Evolutionary conservation across 2,113 vertebrate species (phyloP), one percentile per base, ranked within the genome.

Genomic region (Atherinomorus stipes): DNA sequence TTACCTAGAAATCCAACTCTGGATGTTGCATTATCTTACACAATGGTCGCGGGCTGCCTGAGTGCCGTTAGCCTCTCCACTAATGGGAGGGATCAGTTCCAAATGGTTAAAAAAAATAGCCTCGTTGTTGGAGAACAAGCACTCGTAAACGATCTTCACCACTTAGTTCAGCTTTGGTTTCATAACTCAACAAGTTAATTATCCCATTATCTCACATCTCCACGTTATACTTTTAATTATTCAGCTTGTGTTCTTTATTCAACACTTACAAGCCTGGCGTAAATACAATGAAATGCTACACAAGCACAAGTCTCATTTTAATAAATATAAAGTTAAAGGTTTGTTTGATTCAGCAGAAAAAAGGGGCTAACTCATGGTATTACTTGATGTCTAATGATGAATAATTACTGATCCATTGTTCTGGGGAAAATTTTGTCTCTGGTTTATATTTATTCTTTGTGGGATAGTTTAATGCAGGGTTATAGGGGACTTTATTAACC

Each of bases 51-150:
- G 51, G 47, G 21, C 64, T 11, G 40, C 54, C 26, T 64, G 58
- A 69, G 73, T 26, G 44, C 12, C 26, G 62, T 40, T 59, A 67
- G 47, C 44, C 4, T 3, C 40, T 37, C 22, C 71, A 71, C 77
- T 45, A 52, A 78, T 56, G 50, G 53, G 74, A 50, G 64, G 34
- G 78, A 71, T 79, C 54, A 57, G 64, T 18, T 56, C 37, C 74
- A 56, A 62, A 15, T 37, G 38, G 49, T 31, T 22, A 66, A 51
- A 67, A 60, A 47, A 57, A 66, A 40, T 45, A 26, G 65, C 53
- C 62, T 19, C 37, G 40, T 19, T 11, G 15, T 61, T 67, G 15
- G 21, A 15, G 7, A 26, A 2, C 52, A 16, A 49, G 23, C 52
- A 7, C 59, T 38, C n/a, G 53, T 60, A 34, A 73, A 15, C 3